Evolutionary conservation across 2,888 invertebrate species (phyloP).

Genomic region (Fragum whitleyi): DNA sequence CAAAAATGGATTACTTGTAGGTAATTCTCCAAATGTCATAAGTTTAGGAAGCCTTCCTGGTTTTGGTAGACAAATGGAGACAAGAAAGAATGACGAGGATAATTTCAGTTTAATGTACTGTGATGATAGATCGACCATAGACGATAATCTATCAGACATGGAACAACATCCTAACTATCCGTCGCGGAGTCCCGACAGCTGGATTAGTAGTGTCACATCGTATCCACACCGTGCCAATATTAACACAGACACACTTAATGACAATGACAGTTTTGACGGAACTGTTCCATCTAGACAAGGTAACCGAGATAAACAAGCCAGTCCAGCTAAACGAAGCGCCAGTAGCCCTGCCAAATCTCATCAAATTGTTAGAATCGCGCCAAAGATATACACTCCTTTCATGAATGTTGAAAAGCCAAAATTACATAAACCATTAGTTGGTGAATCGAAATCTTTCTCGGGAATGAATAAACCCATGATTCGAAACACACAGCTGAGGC

Average conservation of each 20-base stretch:
- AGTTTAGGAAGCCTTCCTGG: constrained; percentile 16
- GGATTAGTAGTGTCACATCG: constrained; percentile 57
- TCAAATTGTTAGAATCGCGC: constrained; percentile 47
- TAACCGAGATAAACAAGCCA: constrained; percentile 4
- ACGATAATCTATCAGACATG: constrained; percentile 54
- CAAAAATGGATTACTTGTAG: constrained; percentile 13
- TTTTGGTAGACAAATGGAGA: background rate
- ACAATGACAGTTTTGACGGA: constrained; percentile 52
- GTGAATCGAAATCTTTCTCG: constrained; percentile 20
- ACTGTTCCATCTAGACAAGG: background rate
- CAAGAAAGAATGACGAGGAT: constrained; percentile 19
- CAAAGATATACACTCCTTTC: constrained; percentile 52
- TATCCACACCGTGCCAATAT: constrained; percentile 30
- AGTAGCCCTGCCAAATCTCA: constrained; percentile 42
- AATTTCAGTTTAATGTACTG: constrained; percentile 24
- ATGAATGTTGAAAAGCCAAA: constrained; percentile 35
- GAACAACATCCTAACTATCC: constrained; percentile 37
- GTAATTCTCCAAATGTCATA: constrained; percentile 10
- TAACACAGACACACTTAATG: constrained; percentile 18
- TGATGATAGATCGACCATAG: constrained; percentile 52
- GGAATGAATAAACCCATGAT: constrained; percentile 42
- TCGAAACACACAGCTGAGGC: constrained; percentile 56
- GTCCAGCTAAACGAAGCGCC: constrained; percentile 36
- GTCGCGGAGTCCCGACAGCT: constrained; percentile 60
- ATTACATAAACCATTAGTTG: constrained; percentile 18